phyloP scores from a whole-genome alignment of 2,113 vertebrate species.

The Fregetta grallaria region DNA sequence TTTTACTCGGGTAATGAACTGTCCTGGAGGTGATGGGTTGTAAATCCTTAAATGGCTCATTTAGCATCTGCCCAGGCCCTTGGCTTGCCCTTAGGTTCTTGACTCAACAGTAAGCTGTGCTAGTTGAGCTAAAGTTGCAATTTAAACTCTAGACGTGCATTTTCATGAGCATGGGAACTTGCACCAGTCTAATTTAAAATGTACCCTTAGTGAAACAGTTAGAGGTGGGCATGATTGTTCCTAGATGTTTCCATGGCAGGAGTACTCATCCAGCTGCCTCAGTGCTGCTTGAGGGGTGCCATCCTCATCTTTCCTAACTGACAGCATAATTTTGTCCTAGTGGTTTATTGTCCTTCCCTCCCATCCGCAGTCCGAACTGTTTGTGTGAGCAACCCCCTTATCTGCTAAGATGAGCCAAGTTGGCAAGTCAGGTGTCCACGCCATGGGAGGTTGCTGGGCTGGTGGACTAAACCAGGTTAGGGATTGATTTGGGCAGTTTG shows the following conservation, averaged over 20 bases:
- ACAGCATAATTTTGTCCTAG: background rate
- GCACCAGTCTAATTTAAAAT: background rate
- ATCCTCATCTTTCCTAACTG: background rate
- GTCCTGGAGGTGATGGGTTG: background rate
- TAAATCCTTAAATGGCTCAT: background rate
- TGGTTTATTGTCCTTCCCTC: background rate
- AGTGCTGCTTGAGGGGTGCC: background rate
- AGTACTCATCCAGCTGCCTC: background rate
- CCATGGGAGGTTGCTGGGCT: background rate
- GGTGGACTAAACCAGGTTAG: background rate
- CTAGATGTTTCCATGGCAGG: background rate
- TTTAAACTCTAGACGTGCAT: rapidly evolving
- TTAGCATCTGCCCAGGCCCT: background rate
- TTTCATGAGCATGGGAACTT: background rate
- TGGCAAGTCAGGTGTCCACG: background rate
- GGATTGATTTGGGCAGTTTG: background rate
- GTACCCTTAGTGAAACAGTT: background rate
- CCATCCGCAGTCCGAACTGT: background rate
- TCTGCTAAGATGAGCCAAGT: background rate
- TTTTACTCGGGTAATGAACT: background rate
- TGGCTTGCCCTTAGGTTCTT: background rate
- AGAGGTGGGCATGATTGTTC: background rate
- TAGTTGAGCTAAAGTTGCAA: background rate
- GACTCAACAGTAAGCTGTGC: background rate
- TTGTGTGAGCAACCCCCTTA: background rate